A percentile compares a stretch with the other conserved stretches of the same genome.
These are phyloP conservation scores for Rhinophrynus dorsalis DNA, from an alignment of 2,797 vertebrate species.

Conservation along the genomic window DNA sequence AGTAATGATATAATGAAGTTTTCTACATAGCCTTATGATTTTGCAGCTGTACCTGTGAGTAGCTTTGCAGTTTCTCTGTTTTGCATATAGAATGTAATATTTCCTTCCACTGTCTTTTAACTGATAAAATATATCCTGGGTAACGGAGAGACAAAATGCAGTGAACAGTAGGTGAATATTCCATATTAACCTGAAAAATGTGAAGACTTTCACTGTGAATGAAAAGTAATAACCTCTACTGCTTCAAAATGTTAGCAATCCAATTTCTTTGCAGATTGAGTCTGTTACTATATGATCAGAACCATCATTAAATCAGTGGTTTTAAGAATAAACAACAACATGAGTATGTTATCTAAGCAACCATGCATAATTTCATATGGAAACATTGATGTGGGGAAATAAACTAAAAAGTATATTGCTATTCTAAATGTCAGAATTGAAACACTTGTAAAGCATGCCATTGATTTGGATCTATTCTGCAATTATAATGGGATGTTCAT, in stretches of 20 bases:
- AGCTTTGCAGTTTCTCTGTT: conserved; percentile 4
- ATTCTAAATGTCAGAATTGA: conserved; percentile 16
- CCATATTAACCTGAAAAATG: conserved; percentile 22
- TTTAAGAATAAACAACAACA: conserved; percentile 21
- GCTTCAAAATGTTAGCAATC: conserved; percentile 5
- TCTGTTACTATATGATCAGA: not conserved
- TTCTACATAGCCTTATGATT: conserved; percentile 1
- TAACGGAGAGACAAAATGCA: conserved; percentile 4
- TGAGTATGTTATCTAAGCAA: conserved; percentile 39
- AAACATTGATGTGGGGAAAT: not conserved
- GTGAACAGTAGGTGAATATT: conserved; percentile 4
- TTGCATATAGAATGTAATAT: too few relatives aligned
- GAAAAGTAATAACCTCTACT: conserved; percentile 23
- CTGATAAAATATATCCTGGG: conserved; percentile 15
- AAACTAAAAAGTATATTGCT: not conserved
- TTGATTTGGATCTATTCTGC: conserved; percentile 48
- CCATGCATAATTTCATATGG: conserved; percentile 35
- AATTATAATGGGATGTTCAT: conserved; percentile 52
- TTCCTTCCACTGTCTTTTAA: conserved; percentile 32
- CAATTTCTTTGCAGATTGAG: conserved; percentile 17
- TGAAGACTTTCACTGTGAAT: conserved; percentile 20
- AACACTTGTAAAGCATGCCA: conserved; percentile 38
- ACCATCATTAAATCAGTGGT: not conserved
- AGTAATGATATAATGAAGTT: conserved; percentile 5
- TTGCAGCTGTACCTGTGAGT: conserved; percentile 5